Conservation (phyloP, 2,888 invertebrate species). For the Morpho deidamia region DNA sequence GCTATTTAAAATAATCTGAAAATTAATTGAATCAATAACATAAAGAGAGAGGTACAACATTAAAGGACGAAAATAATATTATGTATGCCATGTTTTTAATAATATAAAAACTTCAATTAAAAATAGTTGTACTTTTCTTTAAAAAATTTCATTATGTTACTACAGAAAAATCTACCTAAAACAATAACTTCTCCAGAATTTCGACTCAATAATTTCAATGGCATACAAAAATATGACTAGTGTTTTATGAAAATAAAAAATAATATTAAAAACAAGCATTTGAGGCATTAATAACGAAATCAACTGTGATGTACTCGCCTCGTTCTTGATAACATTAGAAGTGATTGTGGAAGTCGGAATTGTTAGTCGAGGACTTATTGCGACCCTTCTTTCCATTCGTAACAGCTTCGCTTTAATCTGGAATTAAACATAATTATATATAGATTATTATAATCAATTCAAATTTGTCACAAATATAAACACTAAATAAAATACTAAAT, state of each 20-base stretch:
- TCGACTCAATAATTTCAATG: background rate
- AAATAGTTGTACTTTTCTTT: no score
- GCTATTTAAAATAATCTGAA: constrained; percentile 52
- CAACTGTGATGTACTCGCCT: constrained; percentile 18
- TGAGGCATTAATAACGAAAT: background rate
- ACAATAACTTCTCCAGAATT: no score
- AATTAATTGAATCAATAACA: constrained; percentile 16
- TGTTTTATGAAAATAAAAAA: background rate
- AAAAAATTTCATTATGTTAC: background rate
- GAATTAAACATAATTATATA: constrained; percentile 6
- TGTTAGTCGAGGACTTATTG: constrained; percentile 63
- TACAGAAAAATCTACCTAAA: background rate
- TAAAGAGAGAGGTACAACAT: background rate
- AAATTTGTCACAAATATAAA: no score
- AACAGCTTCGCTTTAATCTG: constrained; percentile 82
- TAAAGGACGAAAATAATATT: background rate
- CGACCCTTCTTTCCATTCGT: constrained; percentile 81
- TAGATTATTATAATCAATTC: no score
- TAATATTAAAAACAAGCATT: background rate
- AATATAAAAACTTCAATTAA: background rate
- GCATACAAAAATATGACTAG: background rate
- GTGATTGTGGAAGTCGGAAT: constrained; percentile 33
- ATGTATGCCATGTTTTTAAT: background rate
- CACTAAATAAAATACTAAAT: no score
- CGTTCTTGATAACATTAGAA: constrained; percentile 22